Base-by-base conservation (phyloP, 2,113 vertebrate species). In the Ammodytes marinus region DNA sequence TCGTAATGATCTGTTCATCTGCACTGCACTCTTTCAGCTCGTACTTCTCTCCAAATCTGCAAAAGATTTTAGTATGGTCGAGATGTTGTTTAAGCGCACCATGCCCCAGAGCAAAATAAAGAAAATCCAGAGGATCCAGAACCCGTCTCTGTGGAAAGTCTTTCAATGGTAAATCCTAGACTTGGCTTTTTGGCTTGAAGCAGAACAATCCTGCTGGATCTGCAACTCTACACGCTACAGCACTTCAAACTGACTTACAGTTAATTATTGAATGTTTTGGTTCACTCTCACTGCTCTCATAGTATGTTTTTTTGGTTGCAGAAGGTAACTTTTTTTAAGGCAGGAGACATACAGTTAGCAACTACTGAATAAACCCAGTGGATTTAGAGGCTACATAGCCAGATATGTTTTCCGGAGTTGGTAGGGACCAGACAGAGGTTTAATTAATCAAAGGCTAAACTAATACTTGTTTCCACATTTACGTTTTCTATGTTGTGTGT, bases 111-210 rank as follows among this genome's bases (percentile, higher is more conserved):
- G 88, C 68, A 93, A 0, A 55, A 90, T 99, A 52, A 71, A 83
- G 69, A 96, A 75, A 72, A 96, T 99, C 80, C 70, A 83, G 68
- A 96, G 95, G 90, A 94, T 98, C 87, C 95, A 96, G 90, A 99
- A 98, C 69, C 90, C 88, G 0, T 93, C 93, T 17, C 96, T 99
- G 67, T 96, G 95, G 96, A 91, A 88, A 53, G 60, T 95, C 65
- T 99, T 96, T 86, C 91, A 97, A 43, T 97, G 97, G 98, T 99
- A 88, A 91, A 43, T 72, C 14, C 50, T 2, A 54, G 15, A 39
- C 2, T 5, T 45, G 49, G 0, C 10, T 50, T 65, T 39, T 46
- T 10, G 39, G 7, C 39, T 54, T 27, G 8, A 50, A 61, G 27
- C 4, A 57, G 11, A 46, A 12, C 39, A 14, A 42, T 7, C 3